Percentiles rank a stretch among this genome's conserved stretches.
These are phyloP conservation scores for Pollachius pollachius DNA, from an alignment of 2,113 vertebrate genomes.

Conservation along the genomic window DNA sequence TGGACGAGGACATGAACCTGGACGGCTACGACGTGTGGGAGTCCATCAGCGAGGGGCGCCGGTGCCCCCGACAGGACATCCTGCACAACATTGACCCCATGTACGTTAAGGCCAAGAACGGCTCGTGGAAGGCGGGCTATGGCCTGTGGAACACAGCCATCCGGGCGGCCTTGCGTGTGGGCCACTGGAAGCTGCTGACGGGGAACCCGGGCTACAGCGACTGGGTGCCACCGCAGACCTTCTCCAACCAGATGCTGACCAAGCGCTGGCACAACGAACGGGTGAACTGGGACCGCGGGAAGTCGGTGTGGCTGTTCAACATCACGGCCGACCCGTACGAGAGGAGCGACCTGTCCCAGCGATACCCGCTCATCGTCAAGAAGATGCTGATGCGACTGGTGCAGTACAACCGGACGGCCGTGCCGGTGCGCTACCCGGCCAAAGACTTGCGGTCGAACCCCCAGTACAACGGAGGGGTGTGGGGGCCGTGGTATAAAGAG, in stretches of 20 bases:
- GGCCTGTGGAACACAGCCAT: constrained; percentile 95
- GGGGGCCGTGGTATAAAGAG: constrained; percentile 95
- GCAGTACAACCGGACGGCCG: constrained; percentile 88
- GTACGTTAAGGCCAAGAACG: constrained; percentile 89
- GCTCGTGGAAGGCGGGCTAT: constrained; percentile 90
- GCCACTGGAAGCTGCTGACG: constrained; percentile 93
- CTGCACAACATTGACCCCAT: constrained; percentile 97
- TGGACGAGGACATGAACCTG: constrained; percentile 85
- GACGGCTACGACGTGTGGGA: constrained; percentile 98
- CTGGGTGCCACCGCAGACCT: constrained; percentile 96
- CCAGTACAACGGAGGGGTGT: constrained; percentile 90
- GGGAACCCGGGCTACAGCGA: constrained; percentile 92
- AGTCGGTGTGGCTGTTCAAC: constrained; percentile 97
- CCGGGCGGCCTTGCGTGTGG: constrained; percentile 89
- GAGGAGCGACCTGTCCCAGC: constrained; percentile 85
- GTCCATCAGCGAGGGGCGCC: constrained; percentile 89
- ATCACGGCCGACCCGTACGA: constrained; percentile 94
- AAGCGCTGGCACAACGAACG: constrained; percentile 90
- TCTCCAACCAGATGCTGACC: constrained; percentile 81
- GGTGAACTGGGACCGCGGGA: constrained; percentile 82
- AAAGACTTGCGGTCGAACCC: constrained; percentile 94
- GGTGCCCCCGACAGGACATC: constrained; percentile 90
- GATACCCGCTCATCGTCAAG: constrained; percentile 86
- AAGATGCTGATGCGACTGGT: constrained; percentile 84
- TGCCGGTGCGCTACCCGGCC: constrained; percentile 89